These are phyloP conservation scores for Apolygus lucorum DNA, from an alignment of 1,140 invertebrate genomes.

Conservation along the genomic window DNA sequence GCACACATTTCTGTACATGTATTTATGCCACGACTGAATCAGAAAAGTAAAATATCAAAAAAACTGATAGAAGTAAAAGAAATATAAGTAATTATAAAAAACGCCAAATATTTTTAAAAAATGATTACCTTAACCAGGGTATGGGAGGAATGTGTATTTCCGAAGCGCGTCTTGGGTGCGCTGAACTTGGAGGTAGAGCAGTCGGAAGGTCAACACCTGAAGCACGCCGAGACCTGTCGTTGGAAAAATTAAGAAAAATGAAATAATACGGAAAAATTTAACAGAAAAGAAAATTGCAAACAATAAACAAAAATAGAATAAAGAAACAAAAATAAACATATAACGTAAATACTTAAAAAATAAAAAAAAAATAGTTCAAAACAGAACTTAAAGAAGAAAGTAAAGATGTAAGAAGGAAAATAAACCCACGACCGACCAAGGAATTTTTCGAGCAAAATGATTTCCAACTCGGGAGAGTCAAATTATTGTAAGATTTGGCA, in stretches of 20 bases:
- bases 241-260: slow-evolving; percentile 2
- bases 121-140: not conserved
- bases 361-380: too few species aligned
- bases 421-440: too few species aligned
- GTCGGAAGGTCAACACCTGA: slow-evolving; percentile 1
- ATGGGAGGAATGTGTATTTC: not conserved
- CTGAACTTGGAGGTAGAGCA: not conserved
- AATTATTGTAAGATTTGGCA: too few species aligned
- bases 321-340: not conserved
- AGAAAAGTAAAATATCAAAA: too few species aligned
- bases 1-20: too few species aligned
- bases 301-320: not conserved
- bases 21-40: too few species aligned
- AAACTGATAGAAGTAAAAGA: not conserved
- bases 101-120: too few species aligned
- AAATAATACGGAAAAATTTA: not conserved
- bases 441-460: too few species aligned
- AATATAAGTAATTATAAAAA: not conserved
- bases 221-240: not conserved
- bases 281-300: not conserved
- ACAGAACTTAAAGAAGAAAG: too few species aligned
- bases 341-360: too few species aligned
- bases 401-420: too few species aligned
- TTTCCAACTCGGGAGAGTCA: too few species aligned
- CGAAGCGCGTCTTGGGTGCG: not conserved